phyloP scores from a whole-genome alignment of 1,140 invertebrate species.

The Lordiphosa collinella region DNA sequence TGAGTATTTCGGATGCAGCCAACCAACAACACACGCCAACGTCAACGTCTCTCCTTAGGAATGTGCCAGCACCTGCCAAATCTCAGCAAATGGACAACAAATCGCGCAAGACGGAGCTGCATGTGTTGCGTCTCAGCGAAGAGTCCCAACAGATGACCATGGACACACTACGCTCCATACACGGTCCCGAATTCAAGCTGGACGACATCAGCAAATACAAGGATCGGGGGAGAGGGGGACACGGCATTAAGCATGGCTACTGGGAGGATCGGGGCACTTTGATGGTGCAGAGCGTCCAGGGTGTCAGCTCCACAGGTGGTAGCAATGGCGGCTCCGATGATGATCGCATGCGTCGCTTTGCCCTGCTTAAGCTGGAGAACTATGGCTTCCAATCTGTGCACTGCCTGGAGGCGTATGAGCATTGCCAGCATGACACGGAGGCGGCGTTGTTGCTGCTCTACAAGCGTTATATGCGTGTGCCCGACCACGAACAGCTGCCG shows the following conservation, averaged over 20 bases:
- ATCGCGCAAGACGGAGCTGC: conserved; percentile 85
- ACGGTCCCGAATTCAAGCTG: conserved; percentile 84
- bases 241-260: conserved; percentile 84
- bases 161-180: conserved; percentile 85
- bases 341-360: conserved; percentile 84
- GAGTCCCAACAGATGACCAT: conserved; percentile 85
- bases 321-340: conserved; percentile 25
- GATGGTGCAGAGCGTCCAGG: conserved; percentile 84
- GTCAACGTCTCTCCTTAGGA: too few species aligned
- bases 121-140: conserved; percentile 83
- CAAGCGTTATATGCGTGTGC: conserved; percentile 83
- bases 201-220: conserved; percentile 82
- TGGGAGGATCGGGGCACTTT: conserved; percentile 87
- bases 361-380: conserved; percentile 85
- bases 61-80: conserved; percentile 46
- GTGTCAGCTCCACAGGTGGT: conserved; percentile 82
- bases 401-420: conserved; percentile 85
- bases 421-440: conserved; percentile 84
- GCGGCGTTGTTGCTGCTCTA: conserved; percentile 85
- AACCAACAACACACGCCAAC: too few species aligned
- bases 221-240: conserved; percentile 84
- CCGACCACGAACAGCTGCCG: conserved; percentile 37
- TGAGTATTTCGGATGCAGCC: conserved; percentile 43
- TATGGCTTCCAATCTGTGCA: conserved; percentile 87
- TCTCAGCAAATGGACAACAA: conserved; percentile 66